Percentiles rank a stretch among this genome's conserved stretches.
phyloP scores from a whole-genome alignment of 2,113 vertebrate genomes.

The Bos indicus region DNA sequence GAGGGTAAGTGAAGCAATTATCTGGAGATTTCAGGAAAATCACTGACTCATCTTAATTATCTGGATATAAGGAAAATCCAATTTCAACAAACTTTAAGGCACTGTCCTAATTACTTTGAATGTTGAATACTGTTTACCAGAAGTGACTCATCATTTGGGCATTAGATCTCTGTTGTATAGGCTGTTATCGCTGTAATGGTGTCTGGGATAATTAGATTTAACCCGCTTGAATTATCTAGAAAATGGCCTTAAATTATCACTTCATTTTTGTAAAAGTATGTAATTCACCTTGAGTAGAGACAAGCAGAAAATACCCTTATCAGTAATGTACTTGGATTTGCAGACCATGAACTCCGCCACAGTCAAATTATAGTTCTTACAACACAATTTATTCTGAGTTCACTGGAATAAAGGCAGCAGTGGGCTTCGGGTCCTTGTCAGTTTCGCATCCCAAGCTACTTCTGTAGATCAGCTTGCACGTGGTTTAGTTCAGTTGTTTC shows the following conservation, averaged over 20 bases:
- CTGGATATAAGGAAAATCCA: constrained; percentile 34
- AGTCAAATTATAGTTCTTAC: background rate
- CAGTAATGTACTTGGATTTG: background rate
- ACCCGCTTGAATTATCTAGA: background rate
- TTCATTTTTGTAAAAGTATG: background rate
- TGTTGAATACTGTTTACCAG: constrained; percentile 30
- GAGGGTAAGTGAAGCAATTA: constrained; percentile 23
- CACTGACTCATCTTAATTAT: constrained; percentile 63
- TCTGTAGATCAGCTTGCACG: background rate
- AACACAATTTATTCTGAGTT: background rate
- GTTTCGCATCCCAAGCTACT: background rate
- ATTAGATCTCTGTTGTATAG: background rate
- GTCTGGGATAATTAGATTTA: background rate
- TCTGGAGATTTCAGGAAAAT: constrained; percentile 40
- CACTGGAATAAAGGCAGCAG: background rate
- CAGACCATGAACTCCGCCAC: background rate
- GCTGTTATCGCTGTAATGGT: background rate
- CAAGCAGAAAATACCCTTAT: background rate
- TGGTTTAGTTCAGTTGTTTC: background rate
- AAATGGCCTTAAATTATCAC: constrained; percentile 14
- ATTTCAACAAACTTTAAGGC: constrained; percentile 42
- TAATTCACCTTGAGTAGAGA: background rate
- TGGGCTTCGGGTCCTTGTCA: background rate
- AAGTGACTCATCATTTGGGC: background rate
- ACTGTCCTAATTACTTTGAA: constrained; percentile 30